phyloP scores from a whole-genome alignment of 1,140 invertebrate species.

The Melitaea cinxia region DNA sequence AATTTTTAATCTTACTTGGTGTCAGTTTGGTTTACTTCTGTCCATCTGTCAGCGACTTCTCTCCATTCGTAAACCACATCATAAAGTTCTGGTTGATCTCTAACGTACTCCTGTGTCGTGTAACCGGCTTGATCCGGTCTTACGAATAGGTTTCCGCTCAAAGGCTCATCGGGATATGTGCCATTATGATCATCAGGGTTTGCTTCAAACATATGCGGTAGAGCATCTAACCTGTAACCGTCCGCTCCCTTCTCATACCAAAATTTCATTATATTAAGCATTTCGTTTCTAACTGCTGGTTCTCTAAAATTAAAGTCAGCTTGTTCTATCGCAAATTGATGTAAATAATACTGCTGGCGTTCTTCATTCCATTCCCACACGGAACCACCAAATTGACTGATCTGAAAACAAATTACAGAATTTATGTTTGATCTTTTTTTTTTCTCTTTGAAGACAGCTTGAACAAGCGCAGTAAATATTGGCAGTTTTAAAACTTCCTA shows the following conservation, averaged over 20 bases:
- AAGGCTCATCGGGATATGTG: conserved; percentile 82
- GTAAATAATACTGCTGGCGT: conserved; percentile 85
- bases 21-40: conserved; percentile 63
- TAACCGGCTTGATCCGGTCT: conserved; percentile 55
- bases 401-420: conserved; percentile 42
- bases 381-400: conserved; percentile 80
- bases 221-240: conserved; percentile 86
- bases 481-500: too few species aligned
- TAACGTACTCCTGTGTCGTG: conserved; percentile 82
- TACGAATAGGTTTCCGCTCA: conserved; percentile 56
- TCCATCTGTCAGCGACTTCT: conserved; percentile 79
- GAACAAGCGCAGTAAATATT: too few species aligned
- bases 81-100: conserved; percentile 79
- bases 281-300: conserved; percentile 76
- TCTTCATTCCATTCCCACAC: conserved; percentile 85
- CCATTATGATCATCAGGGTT: conserved; percentile 68
- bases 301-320: conserved; percentile 87
- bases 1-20: conserved; percentile 42
- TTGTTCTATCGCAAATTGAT: conserved; percentile 84
- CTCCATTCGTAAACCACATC: conserved; percentile 82
- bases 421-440: too few species aligned
- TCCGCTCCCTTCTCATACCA: conserved; percentile 85
- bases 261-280: conserved; percentile 80
- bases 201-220: conserved; percentile 83
- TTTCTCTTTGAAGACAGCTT: too few species aligned